Evolutionary conservation across 2,888 invertebrate species (phyloP).

Genomic region (Meloe dianella): DNA sequence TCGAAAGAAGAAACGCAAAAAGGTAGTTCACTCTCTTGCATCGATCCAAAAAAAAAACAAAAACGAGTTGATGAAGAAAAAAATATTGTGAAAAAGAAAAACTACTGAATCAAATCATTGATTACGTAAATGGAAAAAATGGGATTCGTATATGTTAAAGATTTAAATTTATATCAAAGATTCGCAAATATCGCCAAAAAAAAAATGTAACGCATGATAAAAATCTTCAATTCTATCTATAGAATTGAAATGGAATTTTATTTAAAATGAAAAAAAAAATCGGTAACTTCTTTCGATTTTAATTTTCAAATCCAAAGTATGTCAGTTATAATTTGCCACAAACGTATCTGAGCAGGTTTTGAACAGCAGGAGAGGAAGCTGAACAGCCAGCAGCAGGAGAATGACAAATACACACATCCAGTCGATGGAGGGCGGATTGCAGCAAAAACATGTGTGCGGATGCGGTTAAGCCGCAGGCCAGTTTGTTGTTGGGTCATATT

Average conservation of each 20-base stretch:
- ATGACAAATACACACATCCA: conserved; percentile 25
- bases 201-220: neutral
- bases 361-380: conserved; percentile 16
- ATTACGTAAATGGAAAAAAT: neutral
- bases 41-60: neutral
- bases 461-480: conserved; percentile 50
- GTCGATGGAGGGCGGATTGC: conserved; percentile 30
- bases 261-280: too few relatives aligned
- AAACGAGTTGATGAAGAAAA: neutral
- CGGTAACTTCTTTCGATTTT: neutral
- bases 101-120: neutral
- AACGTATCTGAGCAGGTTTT: conserved; percentile 21
- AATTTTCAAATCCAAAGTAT: neutral
- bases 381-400: conserved; percentile 28
- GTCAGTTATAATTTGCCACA: conserved; percentile 6
- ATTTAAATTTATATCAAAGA: neutral
- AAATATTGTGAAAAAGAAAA: neutral
- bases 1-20: too few relatives aligned
- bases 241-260: neutral
- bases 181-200: neutral
- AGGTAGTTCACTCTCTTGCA: neutral
- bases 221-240: neutral
- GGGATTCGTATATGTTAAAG: neutral
- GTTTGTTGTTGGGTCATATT: conserved; percentile 30
- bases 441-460: conserved; percentile 54